Evolutionary conservation across 2,113 vertebrate genomes (phyloP).

Genomic region (Parotia lawesii): DNA sequence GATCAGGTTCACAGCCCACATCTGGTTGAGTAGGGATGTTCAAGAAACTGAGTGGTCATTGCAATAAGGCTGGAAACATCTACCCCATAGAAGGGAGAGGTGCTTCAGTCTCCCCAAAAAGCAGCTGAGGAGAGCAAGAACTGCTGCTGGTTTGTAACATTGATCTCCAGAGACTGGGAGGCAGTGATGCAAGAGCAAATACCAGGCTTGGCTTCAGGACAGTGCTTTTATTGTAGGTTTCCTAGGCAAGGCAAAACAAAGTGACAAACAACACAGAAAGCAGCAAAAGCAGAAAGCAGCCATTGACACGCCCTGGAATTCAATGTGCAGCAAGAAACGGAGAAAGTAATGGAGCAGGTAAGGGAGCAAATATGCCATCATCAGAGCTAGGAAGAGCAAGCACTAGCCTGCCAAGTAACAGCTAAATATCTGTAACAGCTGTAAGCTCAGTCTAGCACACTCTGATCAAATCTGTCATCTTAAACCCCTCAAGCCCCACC

Average conservation of each 20-base stretch:
- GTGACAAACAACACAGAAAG: not conserved
- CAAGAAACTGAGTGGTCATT: not conserved
- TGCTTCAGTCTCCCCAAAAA: not conserved
- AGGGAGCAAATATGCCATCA: not conserved
- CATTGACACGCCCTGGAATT: not conserved
- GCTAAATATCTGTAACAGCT: not conserved
- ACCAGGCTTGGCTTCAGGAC: not conserved
- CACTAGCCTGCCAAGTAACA: not conserved
- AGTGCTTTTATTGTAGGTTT: not conserved
- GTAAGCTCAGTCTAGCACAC: not conserved
- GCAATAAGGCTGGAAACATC: not conserved
- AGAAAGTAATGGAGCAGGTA: not conserved
- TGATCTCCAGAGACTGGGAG: not conserved
- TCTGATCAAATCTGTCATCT: not conserved
- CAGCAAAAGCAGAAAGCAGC: not conserved
- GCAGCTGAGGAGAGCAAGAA: not conserved
- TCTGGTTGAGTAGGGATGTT: not conserved
- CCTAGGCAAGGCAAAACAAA: not conserved
- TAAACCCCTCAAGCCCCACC: not conserved
- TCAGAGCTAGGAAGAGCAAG: not conserved
- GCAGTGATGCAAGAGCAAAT: not conserved
- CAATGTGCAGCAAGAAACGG: not conserved
- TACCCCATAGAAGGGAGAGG: accelerated
- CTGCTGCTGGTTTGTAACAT: not conserved
- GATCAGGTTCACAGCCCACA: not conserved